Evolutionary conservation across 2,113 vertebrate genomes (phyloP).

Genomic region (Neopipo cinnamomea): DNA sequence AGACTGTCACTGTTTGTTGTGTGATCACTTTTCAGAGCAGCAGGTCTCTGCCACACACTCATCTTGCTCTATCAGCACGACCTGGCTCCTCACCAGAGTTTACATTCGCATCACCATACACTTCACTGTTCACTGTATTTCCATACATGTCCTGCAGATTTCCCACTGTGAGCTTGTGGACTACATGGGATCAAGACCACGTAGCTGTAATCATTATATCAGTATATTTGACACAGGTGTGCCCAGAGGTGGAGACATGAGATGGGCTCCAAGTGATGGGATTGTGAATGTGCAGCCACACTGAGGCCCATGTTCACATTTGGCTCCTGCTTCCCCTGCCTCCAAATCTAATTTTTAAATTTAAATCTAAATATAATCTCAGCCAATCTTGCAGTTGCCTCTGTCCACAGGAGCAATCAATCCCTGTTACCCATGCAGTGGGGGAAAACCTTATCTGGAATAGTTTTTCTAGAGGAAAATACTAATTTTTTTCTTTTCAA

Average conservation of each 20-base stretch:
- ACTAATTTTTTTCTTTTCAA: neutral
- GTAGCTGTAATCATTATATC: neutral
- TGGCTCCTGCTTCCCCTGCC: rapidly evolving
- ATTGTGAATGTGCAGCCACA: neutral
- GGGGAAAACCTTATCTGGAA: neutral
- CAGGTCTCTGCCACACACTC: neutral
- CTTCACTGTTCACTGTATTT: neutral
- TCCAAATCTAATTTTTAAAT: neutral
- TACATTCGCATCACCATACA: neutral
- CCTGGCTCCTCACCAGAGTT: neutral
- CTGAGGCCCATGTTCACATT: neutral
- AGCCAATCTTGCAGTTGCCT: neutral
- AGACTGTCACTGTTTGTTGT: neutral
- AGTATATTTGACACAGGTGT: neutral
- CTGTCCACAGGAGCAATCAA: neutral
- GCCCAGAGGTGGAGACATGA: neutral
- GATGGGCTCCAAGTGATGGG: rapidly evolving
- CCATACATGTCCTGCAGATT: neutral
- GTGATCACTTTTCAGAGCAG: neutral
- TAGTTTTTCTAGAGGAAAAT: neutral
- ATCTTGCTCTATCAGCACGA: rapidly evolving
- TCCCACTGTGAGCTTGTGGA: neutral
- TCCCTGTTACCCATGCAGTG: neutral
- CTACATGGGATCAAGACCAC: rapidly evolving
- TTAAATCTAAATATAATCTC: neutral